Percentiles rank a stretch among this genome's conserved stretches.
phyloP scores from a whole-genome alignment of 2,888 invertebrate species.

The Ypsolopha sequella region DNA sequence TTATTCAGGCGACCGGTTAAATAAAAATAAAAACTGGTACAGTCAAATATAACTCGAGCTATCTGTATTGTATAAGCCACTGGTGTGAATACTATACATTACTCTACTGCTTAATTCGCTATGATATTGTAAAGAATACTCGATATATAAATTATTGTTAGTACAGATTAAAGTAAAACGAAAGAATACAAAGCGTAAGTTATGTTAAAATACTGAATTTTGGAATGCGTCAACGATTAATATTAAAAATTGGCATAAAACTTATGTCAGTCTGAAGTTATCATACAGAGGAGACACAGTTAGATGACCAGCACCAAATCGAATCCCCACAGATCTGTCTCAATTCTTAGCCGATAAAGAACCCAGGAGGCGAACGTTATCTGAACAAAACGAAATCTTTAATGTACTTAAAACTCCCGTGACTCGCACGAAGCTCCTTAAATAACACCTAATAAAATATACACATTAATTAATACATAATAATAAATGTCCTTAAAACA shows the following conservation, averaged over 20 bases:
- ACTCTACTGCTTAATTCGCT: conserved; percentile 10
- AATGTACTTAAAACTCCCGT: conserved; percentile 54
- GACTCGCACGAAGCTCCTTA: conserved; percentile 21
- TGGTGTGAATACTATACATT: conserved; percentile 23
- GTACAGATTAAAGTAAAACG: neutral
- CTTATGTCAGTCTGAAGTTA: conserved; percentile 38
- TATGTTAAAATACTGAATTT: conserved; percentile 40
- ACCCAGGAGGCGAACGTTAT: conserved; percentile 47
- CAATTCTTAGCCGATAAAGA: conserved; percentile 18
- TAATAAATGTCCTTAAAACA: conserved; percentile 43
- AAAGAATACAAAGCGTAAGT: conserved; percentile 6
- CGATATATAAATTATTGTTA: conserved; percentile 1
- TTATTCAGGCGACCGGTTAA: conserved; percentile 3
- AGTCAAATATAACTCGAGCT: conserved; percentile 3
- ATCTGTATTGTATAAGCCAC: conserved; percentile 26
- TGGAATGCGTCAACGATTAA: conserved; percentile 57
- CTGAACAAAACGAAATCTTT: conserved; percentile 21
- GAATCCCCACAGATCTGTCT: neutral
- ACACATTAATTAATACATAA: conserved; percentile 39
- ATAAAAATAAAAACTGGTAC: neutral
- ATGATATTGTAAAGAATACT: conserved; percentile 5
- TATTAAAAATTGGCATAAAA: neutral
- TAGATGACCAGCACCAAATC: conserved; percentile 49
- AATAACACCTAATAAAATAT: conserved; percentile 55
- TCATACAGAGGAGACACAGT: conserved; percentile 22